Evolutionary conservation across 2,888 invertebrate species (phyloP), one percentile per base, ranked within the genome.

Genomic region (Pammene fasciana): DNA sequence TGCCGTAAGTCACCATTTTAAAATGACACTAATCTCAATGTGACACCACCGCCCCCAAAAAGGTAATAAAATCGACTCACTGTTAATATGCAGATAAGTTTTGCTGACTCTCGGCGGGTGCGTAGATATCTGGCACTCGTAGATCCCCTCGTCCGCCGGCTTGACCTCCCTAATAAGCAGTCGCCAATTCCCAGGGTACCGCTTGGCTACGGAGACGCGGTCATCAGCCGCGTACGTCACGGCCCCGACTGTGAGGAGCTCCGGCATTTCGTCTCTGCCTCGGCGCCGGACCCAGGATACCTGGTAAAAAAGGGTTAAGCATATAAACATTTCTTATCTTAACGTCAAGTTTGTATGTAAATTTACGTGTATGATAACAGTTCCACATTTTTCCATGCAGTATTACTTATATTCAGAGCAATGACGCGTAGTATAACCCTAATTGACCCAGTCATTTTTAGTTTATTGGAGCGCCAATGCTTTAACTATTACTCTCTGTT

Each of bases 111-210:
- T 93, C 14, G 95, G 95, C 2, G 95, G 95, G 82, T 95, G 95
- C 1, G 95, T 95, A 34, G 95, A 95, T 79, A 95, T 94, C 92
- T 95, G 95, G 80, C 95, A 95, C 83, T 95, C 94, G 85, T 95
- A 95, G 45, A 94, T 86, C 9, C 95, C 95, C 60, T 94, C 94
- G 79, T 95, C 95, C 67, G 94, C 94, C 56, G 94, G 94, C 74
- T 94, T 94, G 52, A 95, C 95, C 71, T 94, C 94, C 83, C 94
- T 94, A 79, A 95, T 94, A 74, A 94, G 93, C 13, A 94, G 89
- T 68, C 90, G 92, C 94, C 94, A 94, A 82, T 94, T 94, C 16
- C 94, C 94, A 72, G 94, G 93, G 81, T 94, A 94, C 54, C 94
- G 85, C 72, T 93, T 93, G 66, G 94, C 94, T 26, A 95, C 95